A percentile compares a stretch with the other conserved stretches of the same genome.
Conservation (phyloP, 2,797 vertebrate genomes). For the Pantherophis alleghaniensis region DNA sequence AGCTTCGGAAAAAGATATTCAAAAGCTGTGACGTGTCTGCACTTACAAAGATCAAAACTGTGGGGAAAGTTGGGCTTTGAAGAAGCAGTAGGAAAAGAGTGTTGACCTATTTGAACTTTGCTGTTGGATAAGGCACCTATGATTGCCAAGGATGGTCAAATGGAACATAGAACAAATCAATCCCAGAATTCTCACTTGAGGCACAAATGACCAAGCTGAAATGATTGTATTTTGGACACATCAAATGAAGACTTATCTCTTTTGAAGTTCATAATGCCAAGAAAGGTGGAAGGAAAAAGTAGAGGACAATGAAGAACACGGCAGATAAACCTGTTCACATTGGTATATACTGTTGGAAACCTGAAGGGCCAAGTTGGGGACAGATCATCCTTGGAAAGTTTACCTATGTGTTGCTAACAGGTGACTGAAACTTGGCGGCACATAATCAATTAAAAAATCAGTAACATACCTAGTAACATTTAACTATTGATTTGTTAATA, state of each 20-base stretch:
- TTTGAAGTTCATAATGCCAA: neutral
- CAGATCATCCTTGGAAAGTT: neutral
- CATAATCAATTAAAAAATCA: neutral
- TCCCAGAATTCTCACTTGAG: neutral
- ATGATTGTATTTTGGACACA: neutral
- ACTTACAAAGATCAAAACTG: neutral
- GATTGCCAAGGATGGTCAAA: neutral
- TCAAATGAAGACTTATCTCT: neutral
- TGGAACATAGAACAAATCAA: neutral
- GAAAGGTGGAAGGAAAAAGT: neutral
- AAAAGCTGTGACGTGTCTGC: neutral
- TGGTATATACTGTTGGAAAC: neutral
- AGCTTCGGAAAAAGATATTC: neutral
- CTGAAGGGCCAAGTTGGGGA: neutral
- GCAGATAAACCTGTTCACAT: neutral
- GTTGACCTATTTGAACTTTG: neutral
- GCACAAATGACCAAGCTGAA: neutral
- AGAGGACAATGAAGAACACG: neutral
- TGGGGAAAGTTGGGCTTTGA: neutral
- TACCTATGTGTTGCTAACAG: neutral
- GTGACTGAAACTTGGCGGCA: neutral
- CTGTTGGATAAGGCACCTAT: neutral
- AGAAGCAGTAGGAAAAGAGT: neutral
- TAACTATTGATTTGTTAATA: neutral
- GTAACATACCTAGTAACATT: neutral